A percentile compares a stretch with the other conserved stretches of the same genome.
phyloP scores from a whole-genome alignment of 1,140 invertebrate genomes.

The Bombus impatiens region DNA sequence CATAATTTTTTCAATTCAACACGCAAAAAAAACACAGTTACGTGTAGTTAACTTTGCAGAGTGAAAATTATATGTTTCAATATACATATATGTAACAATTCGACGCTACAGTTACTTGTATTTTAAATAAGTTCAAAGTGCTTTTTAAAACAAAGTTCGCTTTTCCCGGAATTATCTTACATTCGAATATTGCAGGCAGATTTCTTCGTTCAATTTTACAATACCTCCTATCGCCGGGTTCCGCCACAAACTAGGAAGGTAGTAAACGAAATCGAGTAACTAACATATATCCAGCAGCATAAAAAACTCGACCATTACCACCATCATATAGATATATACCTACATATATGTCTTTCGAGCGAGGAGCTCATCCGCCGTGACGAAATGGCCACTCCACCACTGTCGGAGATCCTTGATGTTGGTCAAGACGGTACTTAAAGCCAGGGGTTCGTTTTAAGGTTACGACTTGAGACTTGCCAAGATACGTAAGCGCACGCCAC shows the following conservation, averaged over 20 bases:
- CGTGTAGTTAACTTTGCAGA: background rate
- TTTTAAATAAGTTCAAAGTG: background rate
- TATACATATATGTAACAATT: background rate
- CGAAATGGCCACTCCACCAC: constrained; percentile 30
- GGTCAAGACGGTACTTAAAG: constrained; percentile 32
- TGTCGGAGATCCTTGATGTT: constrained; percentile 26
- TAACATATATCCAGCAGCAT: background rate
- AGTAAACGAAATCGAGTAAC: too few species aligned
- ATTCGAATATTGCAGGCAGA: background rate
- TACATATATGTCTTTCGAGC: background rate
- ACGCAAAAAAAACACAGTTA: background rate
- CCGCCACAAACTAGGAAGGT: background rate
- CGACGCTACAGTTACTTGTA: background rate
- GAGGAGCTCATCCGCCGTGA: constrained; percentile 3
- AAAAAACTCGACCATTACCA: background rate
- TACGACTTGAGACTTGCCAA: constrained; percentile 19
- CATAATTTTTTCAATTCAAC: background rate
- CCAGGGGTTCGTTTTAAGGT: constrained; percentile 18
- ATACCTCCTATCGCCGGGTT: background rate
- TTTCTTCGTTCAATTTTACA: background rate
- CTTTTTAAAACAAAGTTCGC: background rate
- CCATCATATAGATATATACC: background rate
- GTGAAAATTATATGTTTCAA: background rate
- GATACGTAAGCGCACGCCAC: background rate
- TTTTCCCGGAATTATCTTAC: background rate